Conservation (phyloP, 1,140 invertebrate genomes). For the Trypoxylus dichotomus region DNA sequence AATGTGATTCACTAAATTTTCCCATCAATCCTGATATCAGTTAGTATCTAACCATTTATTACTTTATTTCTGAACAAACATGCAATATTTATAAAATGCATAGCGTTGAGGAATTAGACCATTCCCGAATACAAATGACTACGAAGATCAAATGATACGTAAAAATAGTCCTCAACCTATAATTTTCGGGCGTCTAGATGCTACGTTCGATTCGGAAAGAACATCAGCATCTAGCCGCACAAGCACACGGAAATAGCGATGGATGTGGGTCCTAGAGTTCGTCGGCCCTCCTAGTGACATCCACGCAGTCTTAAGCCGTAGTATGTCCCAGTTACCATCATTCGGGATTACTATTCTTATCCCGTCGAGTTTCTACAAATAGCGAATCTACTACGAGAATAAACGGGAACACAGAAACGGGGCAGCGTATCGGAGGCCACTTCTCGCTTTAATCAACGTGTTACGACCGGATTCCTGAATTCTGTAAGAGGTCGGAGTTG, state of each 20-base stretch:
- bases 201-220: no score
- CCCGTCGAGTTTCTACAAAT: slow-evolving; percentile 1
- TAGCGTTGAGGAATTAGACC: no score
- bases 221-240: not conserved
- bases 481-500: no score
- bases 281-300: not conserved
- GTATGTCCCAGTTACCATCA: not conserved
- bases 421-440: no score
- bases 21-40: no score
- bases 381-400: not conserved
- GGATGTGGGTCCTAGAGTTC: not conserved
- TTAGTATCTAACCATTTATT: no score
- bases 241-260: not conserved
- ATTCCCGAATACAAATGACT: not conserved
- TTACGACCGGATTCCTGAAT: no score
- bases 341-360: slow-evolving; percentile 2
- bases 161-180: not conserved
- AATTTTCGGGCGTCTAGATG: not conserved
- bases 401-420: not conserved
- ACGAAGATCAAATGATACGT: not conserved
- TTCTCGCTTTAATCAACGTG: no score
- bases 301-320: not conserved
- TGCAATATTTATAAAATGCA: no score
- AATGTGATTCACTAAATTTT: no score
- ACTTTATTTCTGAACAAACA: no score